Conservation (phyloP, 30 jellyfish, hydroid and myxozoan genomes). For the Turritopsis rubra region DNA sequence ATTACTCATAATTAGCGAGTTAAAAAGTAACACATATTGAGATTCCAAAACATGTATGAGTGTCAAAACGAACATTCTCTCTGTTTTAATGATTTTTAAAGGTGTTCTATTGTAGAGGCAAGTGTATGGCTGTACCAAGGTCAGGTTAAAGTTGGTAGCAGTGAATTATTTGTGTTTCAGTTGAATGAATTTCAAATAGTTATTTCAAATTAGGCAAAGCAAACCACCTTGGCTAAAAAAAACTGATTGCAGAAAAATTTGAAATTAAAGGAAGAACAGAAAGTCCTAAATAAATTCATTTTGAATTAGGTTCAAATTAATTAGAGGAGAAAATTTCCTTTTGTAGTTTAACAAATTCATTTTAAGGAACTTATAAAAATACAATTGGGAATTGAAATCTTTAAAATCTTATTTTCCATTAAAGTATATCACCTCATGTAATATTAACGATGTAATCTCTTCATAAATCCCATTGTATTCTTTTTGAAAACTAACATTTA, state of each 20-base stretch:
- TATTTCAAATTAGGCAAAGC: neutral
- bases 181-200: no score
- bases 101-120: no score
- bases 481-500: neutral
- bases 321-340: neutral
- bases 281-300: neutral
- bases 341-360: neutral
- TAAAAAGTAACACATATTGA: no score
- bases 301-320: neutral
- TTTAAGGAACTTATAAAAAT: neutral
- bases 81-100: no score
- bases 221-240: neutral
- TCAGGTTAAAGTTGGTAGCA: no score
- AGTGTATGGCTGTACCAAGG: no score
- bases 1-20: no score
- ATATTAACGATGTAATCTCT: neutral
- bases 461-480: neutral
- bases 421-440: neutral
- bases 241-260: neutral
- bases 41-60: no score
- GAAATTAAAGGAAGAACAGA: neutral
- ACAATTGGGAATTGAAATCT: neutral
- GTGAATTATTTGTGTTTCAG: no score
- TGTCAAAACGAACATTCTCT: no score
- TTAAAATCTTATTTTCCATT: neutral